A percentile compares a stretch with the other conserved stretches of the same genome.
Conservation (phyloP, 2,888 invertebrate genomes). For the Caenorhabditis macrosperma region DNA sequence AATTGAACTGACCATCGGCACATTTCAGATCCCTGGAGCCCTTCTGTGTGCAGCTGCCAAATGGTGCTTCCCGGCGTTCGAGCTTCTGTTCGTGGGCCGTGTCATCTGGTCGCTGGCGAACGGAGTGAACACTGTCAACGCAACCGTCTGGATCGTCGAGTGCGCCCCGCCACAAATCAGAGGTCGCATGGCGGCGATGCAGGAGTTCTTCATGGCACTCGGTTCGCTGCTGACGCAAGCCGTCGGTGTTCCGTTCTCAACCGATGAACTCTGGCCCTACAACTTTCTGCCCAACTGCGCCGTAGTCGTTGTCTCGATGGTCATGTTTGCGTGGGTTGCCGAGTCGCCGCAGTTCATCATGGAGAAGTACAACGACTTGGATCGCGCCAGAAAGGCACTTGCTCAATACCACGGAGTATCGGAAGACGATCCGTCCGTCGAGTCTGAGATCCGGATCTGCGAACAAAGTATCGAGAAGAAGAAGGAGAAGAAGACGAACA, state of each 20-base stretch:
- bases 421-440: constrained; percentile 64
- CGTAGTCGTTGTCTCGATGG: constrained; percentile 54
- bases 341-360: constrained; percentile 67
- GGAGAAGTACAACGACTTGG: constrained; percentile 61
- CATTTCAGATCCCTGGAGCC: constrained; percentile 64
- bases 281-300: constrained; percentile 63
- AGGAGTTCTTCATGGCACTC: constrained; percentile 73
- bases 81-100: constrained; percentile 69
- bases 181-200: constrained; percentile 72
- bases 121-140: constrained; percentile 70
- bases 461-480: constrained; percentile 59
- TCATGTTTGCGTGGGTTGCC: constrained; percentile 60
- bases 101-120: constrained; percentile 73
- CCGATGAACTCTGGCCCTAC: constrained; percentile 66
- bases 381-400: constrained; percentile 63
- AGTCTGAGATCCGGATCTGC: constrained; percentile 62
- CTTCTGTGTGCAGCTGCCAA: constrained; percentile 64
- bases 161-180: constrained; percentile 68
- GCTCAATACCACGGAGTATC: constrained; percentile 67
- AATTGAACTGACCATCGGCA: background rate
- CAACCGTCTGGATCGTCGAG: constrained; percentile 74
- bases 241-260: constrained; percentile 66
- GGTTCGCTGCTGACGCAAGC: constrained; percentile 65
- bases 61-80: constrained; percentile 66
- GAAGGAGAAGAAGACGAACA: constrained; percentile 44